Percentiles rank a stretch among this genome's conserved stretches.
Evolutionary conservation across 1,140 invertebrate species (phyloP).

Genomic region (Maniola jurtina): DNA sequence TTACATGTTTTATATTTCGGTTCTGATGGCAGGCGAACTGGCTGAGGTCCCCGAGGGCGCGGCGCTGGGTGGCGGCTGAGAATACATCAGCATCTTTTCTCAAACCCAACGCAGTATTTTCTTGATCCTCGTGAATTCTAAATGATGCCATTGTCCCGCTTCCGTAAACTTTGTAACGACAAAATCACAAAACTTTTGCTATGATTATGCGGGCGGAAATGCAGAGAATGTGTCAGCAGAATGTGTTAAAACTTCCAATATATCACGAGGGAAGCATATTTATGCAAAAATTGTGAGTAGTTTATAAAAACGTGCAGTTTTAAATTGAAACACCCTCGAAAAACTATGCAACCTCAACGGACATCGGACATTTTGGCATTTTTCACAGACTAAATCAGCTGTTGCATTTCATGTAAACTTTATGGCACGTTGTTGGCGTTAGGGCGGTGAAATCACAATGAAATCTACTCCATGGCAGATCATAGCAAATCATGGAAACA

Average conservation of each 20-base stretch:
- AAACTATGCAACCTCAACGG: constrained; percentile 67
- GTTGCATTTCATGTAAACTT: constrained; percentile 67
- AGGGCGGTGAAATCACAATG: constrained; percentile 1
- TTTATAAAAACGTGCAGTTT: constrained; percentile 36
- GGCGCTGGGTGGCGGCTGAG: constrained; percentile 77
- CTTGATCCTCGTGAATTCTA: constrained; percentile 83
- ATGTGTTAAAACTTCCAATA: constrained; percentile 36
- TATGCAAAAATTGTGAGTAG: constrained; percentile 45
- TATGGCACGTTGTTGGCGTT: constrained; percentile 46
- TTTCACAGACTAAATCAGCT: constrained; percentile 50
- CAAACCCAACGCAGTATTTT: constrained; percentile 76
- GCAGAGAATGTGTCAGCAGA: constrained; percentile 44
- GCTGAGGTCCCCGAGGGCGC: constrained; percentile 74
- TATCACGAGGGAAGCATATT: constrained; percentile 57
- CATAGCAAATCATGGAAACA: not conserved
- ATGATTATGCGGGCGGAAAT: constrained; percentile 37
- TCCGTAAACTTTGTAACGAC: constrained; percentile 60
- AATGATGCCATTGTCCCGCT: constrained; percentile 81
- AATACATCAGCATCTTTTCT: constrained; percentile 71
- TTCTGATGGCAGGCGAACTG: constrained; percentile 71
- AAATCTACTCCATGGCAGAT: constrained; percentile 5
- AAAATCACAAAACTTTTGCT: constrained; percentile 26
- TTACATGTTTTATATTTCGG: constrained; percentile 66
- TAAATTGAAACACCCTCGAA: constrained; percentile 58
- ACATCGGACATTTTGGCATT: constrained; percentile 68